Conservation (phyloP, 2,888 invertebrate species). For the Bellardia bayeri region DNA sequence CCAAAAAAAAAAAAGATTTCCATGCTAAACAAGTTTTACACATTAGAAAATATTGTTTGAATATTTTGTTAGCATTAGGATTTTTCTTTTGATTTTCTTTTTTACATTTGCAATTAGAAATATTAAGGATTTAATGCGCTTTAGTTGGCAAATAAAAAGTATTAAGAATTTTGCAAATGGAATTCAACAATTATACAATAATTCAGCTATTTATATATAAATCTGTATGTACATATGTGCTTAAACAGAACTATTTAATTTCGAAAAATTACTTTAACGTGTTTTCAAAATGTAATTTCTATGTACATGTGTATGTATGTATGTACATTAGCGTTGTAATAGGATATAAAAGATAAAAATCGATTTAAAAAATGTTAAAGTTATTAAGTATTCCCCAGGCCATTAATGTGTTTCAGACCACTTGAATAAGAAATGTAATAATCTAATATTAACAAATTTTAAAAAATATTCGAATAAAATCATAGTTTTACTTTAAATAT, state of each 20-base stretch:
- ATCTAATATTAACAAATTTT: too few relatives aligned
- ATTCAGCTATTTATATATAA: not conserved
- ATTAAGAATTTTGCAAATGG: not conserved
- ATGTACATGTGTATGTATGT: not conserved
- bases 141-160: not conserved
- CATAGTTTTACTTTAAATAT: too few relatives aligned
- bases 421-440: too few relatives aligned
- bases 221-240: too few relatives aligned
- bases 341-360: too few relatives aligned
- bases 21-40: conserved; percentile 33
- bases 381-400: too few relatives aligned
- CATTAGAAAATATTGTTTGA: conserved; percentile 29
- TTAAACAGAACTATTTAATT: not conserved
- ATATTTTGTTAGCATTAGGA: conserved; percentile 10
- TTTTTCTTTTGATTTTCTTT: conserved; percentile 7
- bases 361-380: too few relatives aligned
- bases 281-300: conserved; percentile 1
- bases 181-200: not conserved
- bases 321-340: too few relatives aligned
- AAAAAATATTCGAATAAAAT: too few relatives aligned
- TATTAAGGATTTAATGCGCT: not conserved
- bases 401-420: too few relatives aligned
- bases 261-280: not conserved
- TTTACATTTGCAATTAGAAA: conserved; percentile 21
- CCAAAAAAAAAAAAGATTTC: conserved; percentile 25